Conservation (phyloP, 2,113 vertebrate species). For the Saimiri boliviensis region DNA sequence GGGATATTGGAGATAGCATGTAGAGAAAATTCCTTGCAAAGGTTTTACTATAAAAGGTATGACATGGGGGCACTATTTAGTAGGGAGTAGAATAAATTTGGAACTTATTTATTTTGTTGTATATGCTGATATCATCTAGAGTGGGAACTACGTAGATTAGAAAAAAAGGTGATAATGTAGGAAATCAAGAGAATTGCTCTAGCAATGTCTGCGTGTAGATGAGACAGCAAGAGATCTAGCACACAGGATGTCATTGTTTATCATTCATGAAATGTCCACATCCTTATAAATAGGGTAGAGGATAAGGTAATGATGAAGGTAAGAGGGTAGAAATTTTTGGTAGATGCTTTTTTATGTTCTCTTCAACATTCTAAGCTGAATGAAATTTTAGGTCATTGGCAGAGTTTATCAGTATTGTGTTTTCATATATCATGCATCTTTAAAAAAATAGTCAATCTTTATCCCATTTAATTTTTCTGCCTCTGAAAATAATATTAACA, state of each 20-base stretch:
- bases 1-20: neutral
- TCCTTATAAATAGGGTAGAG: neutral
- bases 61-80: neutral
- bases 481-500: neutral
- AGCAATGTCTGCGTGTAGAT: neutral
- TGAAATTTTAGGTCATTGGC: neutral
- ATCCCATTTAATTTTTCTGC: neutral
- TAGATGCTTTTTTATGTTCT: neutral
- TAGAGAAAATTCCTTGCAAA: neutral
- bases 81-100: neutral
- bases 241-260: neutral
- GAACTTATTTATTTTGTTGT: neutral
- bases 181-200: neutral
- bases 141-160: neutral
- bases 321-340: neutral
- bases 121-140: neutral
- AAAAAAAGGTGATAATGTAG: neutral
- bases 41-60: neutral
- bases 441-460: neutral
- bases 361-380: neutral
- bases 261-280: neutral
- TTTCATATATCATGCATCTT: neutral
- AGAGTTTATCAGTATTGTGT: neutral
- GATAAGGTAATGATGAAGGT: neutral
- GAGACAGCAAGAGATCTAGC: too few relatives aligned